Evolutionary conservation across 1,140 invertebrate genomes (phyloP), one percentile per base, ranked within the genome.

Genomic region (Agrypnia vestita): DNA sequence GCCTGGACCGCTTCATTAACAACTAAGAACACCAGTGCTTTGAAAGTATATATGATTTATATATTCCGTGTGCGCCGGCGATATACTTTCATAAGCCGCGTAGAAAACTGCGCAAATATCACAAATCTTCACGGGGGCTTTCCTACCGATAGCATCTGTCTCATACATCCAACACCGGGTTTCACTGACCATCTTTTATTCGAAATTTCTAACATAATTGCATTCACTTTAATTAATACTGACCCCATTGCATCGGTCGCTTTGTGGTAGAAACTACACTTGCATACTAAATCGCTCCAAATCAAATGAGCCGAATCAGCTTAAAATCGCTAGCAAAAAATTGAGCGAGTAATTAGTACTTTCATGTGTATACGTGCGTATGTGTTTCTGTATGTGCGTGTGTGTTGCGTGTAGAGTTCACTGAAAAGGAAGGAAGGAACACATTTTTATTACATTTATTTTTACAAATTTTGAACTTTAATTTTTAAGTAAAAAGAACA

Each of bases 191-290:
- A 62, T 62, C 19, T 43, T 62, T 62, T 35, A 44, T 62, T 25
- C 35, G 61, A 62, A 25, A 55, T 73, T 49, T 73, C 71, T 73
- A 73, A 35, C 17, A 73, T 61, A 61, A 61, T 55, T 73, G 71
- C 71, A 73, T 53, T 53, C 71, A 35, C 71, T 73, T 73, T 73
- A 73, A 73, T 73, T 73, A 73, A 25, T 73, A 53, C 21, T 73
- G 71, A 55, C 71, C 71, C 51, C 46, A 51, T 55, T 73, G 71
- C 49, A 55, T 8, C 47, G 67, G 47, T 55, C 71, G 71, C 71
- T 25, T 25, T 55, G 49, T 13, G 15, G 11, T 35, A n/a, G 25
- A 62, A 62, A 21, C 35, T 62, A 13, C 25, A 12, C 19, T 43
- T 35, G 25, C 25, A 35, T 6, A 35, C 25, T 4, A 62, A 62